These are phyloP conservation scores for Monochamus alternatus DNA, from an alignment of 2,888 invertebrate species.

Conservation along the genomic window DNA sequence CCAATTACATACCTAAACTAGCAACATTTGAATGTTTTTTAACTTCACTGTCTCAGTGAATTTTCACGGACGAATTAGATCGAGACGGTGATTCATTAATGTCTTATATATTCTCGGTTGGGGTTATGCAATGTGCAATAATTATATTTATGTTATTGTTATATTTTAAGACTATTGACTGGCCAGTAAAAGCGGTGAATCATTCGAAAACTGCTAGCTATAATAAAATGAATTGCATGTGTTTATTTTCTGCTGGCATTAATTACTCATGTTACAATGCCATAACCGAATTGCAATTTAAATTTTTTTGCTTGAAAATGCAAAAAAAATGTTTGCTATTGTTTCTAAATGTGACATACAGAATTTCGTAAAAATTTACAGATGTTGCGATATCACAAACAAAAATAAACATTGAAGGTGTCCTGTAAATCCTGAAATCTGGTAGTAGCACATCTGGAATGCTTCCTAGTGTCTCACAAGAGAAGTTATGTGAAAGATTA, in stretches of 20 bases:
- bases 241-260: conserved; percentile 27
- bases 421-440: not conserved
- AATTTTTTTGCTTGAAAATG: too few species aligned
- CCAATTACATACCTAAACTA: too few species aligned
- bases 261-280: conserved; percentile 20
- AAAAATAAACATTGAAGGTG: not conserved
- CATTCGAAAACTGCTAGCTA: conserved; percentile 24
- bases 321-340: too few species aligned
- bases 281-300: not conserved
- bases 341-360: too few species aligned
- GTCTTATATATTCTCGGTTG: conserved; percentile 17
- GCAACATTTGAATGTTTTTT: too few species aligned
- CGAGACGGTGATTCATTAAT: conserved; percentile 17
- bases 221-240: conserved; percentile 22
- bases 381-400: not conserved
- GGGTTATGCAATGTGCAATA: conserved; percentile 28
- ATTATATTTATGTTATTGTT: conserved; percentile 34
- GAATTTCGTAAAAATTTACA: too few species aligned
- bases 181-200: conserved; percentile 27
- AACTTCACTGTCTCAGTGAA: not conserved
- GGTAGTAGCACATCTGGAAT: not conserved
- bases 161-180: conserved; percentile 31
- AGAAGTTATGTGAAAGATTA: not conserved
- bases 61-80: conserved; percentile 10
- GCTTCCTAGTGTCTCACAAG: not conserved